Base-by-base conservation (phyloP, 2,797 vertebrate species). In the Cyclura pinguis region DNA sequence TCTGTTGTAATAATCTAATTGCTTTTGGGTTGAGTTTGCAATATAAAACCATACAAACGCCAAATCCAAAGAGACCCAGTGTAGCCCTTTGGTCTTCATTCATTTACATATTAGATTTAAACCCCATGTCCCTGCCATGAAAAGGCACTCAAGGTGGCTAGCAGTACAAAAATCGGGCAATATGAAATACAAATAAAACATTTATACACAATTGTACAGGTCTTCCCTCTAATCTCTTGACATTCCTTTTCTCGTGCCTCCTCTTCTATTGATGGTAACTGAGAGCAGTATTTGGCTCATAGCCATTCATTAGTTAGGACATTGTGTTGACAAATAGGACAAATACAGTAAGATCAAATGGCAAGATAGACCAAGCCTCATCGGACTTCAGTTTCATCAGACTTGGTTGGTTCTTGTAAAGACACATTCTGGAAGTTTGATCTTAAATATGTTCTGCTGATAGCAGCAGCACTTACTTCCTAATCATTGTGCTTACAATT, bases 201-300 rank as follows among this genome's bases (percentile, higher is more conserved):
- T 32, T 69, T 32, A 14, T 50, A 50, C 27, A 50, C 12, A 14
- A 13, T 1, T 29, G 27, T 12, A 14, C 27, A 29, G 8, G 50
- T 1, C 13, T 78, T 78, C 24, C 76, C 27, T 29, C 50, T 27
- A 50, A 13, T 29, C 42, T 35, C 42, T 50, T 22, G 95, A 85
- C 86, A 22, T 77, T 42, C 59, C 90, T 50, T 88, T 92, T 86
- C 38, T 93, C 88, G 6, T 90, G 91, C 82, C 67, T 73, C 85
- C 88, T 94, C 89, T 91, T 89, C 80, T 77, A 57, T 0, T n/a
- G 77, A 77, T 91, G 77, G 88, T 94, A 92, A 95, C 32, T 4
- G 86, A 93, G 87, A 94, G 76, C 84, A 69, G 50, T 80, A 29
- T 80, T 92, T 94, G 94, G 74, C 91, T 87, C 38, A 72, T 81